Evolutionary conservation across 2,113 vertebrate genomes (phyloP).

Genomic region (Macrotus californicus): DNA sequence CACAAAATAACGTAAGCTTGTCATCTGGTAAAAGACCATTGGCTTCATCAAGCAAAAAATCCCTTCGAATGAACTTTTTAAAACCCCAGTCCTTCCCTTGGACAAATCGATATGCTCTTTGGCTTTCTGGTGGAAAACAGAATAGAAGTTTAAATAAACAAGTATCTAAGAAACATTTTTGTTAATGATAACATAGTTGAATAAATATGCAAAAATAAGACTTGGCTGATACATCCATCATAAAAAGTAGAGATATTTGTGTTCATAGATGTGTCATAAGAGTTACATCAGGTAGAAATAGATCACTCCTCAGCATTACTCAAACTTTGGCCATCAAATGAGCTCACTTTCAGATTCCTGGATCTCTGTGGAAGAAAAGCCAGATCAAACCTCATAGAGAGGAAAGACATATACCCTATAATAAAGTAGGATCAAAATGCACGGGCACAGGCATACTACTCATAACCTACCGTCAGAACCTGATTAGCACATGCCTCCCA

Average conservation of each 20-base stretch:
- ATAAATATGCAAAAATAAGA: neutral
- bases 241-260: neutral
- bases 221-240: neutral
- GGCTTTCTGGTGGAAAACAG: conserved; percentile 89
- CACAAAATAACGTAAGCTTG: conserved; percentile 98
- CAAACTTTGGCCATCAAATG: conserved; percentile 8
- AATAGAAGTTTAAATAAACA: conserved; percentile 54
- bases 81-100: conserved; percentile 99
- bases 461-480: neutral
- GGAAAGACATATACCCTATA: neutral
- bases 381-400: neutral
- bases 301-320: neutral
- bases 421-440: neutral
- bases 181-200: conserved; percentile 10
- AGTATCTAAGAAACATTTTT: conserved; percentile 25
- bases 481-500: neutral
- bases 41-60: conserved; percentile 98
- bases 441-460: neutral
- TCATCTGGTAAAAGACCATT: conserved; percentile 98
- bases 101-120: conserved; percentile 99
- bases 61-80: conserved; percentile 99
- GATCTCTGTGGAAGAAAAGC: neutral
- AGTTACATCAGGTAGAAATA: neutral
- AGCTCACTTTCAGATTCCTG: conserved; percentile 1
- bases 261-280: neutral